Evolutionary conservation across 2,797 vertebrate species (phyloP), one percentile per base, ranked within the genome.

Genomic region (Myotis planiceps): DNA sequence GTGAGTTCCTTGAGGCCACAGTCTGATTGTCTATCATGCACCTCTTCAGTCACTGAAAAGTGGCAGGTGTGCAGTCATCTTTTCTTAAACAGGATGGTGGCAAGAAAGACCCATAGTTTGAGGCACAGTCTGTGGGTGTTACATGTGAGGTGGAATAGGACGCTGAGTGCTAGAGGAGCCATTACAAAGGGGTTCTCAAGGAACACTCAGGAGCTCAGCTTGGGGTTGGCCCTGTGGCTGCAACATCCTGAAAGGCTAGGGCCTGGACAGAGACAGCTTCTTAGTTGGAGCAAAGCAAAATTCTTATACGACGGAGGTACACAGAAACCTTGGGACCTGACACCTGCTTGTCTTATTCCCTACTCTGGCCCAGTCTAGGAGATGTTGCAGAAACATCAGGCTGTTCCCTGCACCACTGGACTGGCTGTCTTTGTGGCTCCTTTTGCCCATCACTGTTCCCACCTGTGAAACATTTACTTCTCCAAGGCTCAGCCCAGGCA

Each of bases 1-100:
- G 32, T 74, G 84, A 69, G 84, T 71, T 88, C 84, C 80, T 69
- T 72, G 72, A 94, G 83, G 83, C 71, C 80, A 74, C 8, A 18
- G 19, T 82, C 92, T 94, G 65, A 81, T 53, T 0, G 0, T 78
- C 65, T 39, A 79, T 51, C 58, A 21, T 6, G 34, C 6, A 9
- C 88, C 80, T 85, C 71, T 93, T 25, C 3, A 27, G 45, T 84
- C 32, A 66, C 49, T 49, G 79, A 68, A 69, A 88, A 45, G 37
- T 82, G 76, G 74, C 93, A 97, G 72, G 66, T 90, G 53, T 88
- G 86, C 21, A 14, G 4, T 37, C 45, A 71, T 39, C 49, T 74
- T 55, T 78, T 23, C 53, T 82, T 66, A 66, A 92, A 74, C 27
- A 78, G 42, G 5, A 42, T 32, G 15, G 25, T 63, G n/a, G 34